Percentiles rank a stretch among this genome's conserved stretches.
Evolutionary conservation across 2,888 invertebrate genomes (phyloP).

Genomic region (Ophonus ardosiacus): DNA sequence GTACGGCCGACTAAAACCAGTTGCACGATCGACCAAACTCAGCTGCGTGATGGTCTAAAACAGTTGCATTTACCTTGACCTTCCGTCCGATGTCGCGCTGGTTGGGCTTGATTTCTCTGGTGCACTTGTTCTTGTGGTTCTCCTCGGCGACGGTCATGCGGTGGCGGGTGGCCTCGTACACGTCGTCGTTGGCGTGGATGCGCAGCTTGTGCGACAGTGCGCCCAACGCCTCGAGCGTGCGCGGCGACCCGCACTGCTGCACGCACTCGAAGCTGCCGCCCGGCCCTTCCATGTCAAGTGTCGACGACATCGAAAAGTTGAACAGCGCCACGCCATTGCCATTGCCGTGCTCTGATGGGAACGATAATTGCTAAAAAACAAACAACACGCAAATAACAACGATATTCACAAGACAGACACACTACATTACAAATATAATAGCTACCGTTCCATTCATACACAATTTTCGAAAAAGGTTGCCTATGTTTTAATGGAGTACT

Average conservation of each 20-base stretch:
- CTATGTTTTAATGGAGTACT: no score
- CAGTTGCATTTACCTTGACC: conserved; percentile 74
- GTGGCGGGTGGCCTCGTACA: conserved; percentile 94
- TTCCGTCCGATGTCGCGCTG: conserved; percentile 93
- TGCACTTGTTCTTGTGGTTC: conserved; percentile 95
- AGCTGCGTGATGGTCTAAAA: no score
- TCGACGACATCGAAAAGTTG: conserved; percentile 87
- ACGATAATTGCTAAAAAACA: conserved; percentile 84
- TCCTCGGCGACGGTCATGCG: conserved; percentile 95
- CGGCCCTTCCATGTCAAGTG: conserved; percentile 88
- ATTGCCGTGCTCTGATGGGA: conserved; percentile 82
- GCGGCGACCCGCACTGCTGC: conserved; percentile 79
- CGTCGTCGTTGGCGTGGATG: conserved; percentile 96
- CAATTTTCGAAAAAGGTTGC: no score
- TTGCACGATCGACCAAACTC: neutral
- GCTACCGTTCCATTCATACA: no score
- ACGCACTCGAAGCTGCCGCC: conserved; percentile 97
- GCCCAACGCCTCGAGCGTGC: conserved; percentile 89
- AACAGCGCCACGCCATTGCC: conserved; percentile 80
- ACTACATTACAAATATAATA: no score
- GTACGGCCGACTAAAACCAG: no score
- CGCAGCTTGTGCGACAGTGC: conserved; percentile 92
- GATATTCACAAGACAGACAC: neutral
- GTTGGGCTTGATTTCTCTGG: conserved; percentile 95
- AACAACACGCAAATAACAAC: conserved; percentile 67